Percentiles rank a stretch among this genome's conserved stretches.
Evolutionary conservation across 2,888 invertebrate species (phyloP).

Genomic region (Ophion costatus): DNA sequence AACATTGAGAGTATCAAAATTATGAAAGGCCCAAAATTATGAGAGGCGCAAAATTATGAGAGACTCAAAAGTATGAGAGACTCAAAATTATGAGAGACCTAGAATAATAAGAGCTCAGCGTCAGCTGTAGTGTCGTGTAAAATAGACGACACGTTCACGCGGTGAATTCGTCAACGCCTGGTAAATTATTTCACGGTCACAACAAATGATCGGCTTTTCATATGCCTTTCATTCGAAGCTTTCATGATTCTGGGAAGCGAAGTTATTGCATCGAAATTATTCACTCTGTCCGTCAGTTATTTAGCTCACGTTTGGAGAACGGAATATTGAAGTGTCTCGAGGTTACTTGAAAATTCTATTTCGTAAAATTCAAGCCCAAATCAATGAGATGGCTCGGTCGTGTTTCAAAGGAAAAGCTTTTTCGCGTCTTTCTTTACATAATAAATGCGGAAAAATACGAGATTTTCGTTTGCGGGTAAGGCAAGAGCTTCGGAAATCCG

Average conservation of each 20-base stretch:
- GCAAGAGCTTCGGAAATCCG: conserved; percentile 31
- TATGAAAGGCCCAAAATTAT: too few relatives aligned
- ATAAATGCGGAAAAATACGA: conserved; percentile 46
- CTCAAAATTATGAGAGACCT: too few relatives aligned
- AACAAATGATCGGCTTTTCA: background rate
- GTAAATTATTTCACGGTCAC: background rate
- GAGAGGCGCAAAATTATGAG: too few relatives aligned
- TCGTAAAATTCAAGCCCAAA: conserved; percentile 2
- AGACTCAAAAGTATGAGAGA: too few relatives aligned
- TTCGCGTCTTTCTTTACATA: conserved; percentile 28
- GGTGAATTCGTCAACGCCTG: too few relatives aligned
- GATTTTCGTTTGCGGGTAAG: conserved; percentile 15
- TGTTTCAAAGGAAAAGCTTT: background rate
- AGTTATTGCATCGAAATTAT: background rate
- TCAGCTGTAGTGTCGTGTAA: too few relatives aligned
- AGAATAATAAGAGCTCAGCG: too few relatives aligned
- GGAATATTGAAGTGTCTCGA: background rate
- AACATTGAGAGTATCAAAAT: too few relatives aligned
- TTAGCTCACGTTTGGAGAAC: background rate
- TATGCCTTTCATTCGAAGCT: background rate
- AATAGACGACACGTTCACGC: too few relatives aligned
- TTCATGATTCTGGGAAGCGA: background rate
- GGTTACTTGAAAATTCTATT: conserved; percentile 23
- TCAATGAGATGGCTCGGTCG: conserved; percentile 3
- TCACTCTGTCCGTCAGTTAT: background rate